A percentile compares a stretch with the other conserved stretches of the same genome.
Evolutionary conservation across 2,888 invertebrate genomes (phyloP).

Genomic region (Molorchus minor): DNA sequence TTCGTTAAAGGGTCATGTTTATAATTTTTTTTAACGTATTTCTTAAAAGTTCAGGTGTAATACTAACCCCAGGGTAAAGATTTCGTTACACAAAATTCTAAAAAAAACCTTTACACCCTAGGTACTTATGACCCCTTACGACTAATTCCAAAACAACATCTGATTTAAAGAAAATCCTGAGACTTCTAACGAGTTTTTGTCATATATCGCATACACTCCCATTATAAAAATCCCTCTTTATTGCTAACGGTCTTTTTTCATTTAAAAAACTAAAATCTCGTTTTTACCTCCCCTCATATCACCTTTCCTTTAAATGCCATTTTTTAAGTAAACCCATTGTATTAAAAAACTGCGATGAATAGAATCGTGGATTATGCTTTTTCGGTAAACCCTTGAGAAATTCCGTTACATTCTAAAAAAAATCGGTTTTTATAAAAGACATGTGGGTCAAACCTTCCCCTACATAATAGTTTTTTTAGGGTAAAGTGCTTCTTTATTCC

Average conservation of each 20-base stretch:
- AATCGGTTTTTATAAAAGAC: conserved; percentile 51
- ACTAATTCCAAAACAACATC: too few species aligned
- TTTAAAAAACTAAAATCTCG: conserved; percentile 13
- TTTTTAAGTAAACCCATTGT: conserved; percentile 26
- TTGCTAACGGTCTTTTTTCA: conserved; percentile 4
- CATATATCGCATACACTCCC: neutral
- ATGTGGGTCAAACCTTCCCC: conserved; percentile 55
- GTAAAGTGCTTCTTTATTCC: conserved; percentile 56
- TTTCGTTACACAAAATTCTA: neutral
- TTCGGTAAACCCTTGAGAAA: conserved; percentile 56
- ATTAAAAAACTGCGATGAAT: conserved; percentile 23
- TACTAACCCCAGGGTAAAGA: neutral
- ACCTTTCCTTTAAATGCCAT: conserved; percentile 30
- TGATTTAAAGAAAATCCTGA: neutral
- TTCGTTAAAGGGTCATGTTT: too few species aligned
- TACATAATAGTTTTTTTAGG: conserved; percentile 51
- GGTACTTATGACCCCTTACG: too few species aligned
- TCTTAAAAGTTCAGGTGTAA: neutral
- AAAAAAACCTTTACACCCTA: too few species aligned
- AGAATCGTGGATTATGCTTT: conserved; percentile 19
- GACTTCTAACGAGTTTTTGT: neutral
- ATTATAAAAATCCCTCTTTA: conserved; percentile 3
- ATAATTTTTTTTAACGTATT: too few species aligned
- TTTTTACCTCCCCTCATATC: conserved; percentile 10
- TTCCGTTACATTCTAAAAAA: conserved; percentile 55